Evolutionary conservation across 2,797 vertebrate species (phyloP).

Genomic region (Sebastes hubbsi): DNA sequence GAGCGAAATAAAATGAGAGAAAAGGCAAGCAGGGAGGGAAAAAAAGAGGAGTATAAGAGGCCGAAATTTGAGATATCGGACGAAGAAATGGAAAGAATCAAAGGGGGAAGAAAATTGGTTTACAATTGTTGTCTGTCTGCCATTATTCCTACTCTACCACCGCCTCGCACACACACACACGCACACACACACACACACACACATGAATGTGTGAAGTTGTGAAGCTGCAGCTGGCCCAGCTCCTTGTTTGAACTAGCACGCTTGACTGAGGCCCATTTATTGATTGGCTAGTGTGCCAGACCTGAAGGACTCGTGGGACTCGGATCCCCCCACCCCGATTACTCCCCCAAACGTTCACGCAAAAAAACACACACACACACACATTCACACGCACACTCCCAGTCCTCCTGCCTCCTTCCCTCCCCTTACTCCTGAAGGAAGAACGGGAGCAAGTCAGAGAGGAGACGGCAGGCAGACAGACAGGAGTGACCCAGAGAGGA

Average conservation of each 20-base stretch:
- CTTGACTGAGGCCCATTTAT: conserved; percentile 83
- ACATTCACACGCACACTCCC: conserved; percentile 6
- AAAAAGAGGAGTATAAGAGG: conserved; percentile 14
- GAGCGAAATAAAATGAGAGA: conserved; percentile 22
- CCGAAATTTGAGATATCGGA: conserved; percentile 43
- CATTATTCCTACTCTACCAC: conserved; percentile 38
- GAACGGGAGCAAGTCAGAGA: conserved; percentile 64
- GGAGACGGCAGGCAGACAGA: conserved; percentile 71
- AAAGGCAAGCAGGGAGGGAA: conserved; percentile 3
- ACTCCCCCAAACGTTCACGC: conserved; percentile 59
- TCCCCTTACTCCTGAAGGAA: conserved; percentile 58
- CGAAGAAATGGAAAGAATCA: conserved; percentile 40
- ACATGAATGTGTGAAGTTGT: conserved; percentile 55
- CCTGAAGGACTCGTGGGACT: conserved; percentile 74
- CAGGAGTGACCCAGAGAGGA: conserved; percentile 54
- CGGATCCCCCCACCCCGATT: conserved; percentile 28
- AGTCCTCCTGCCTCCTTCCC: conserved; percentile 18
- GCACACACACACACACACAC: conserved; percentile 12
- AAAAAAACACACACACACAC: conserved; percentile 13
- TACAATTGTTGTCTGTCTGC: conserved; percentile 50
- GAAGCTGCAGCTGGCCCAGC: conserved; percentile 68
- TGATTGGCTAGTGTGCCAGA: conserved; percentile 86
- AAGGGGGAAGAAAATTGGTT: conserved; percentile 46
- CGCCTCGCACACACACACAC: conserved; percentile 10
- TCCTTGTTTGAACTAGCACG: conserved; percentile 85